Percentiles rank a stretch among this genome's conserved stretches.
Conservation (phyloP, 2,888 invertebrate species). For the Didymodactylos carnosus region DNA sequence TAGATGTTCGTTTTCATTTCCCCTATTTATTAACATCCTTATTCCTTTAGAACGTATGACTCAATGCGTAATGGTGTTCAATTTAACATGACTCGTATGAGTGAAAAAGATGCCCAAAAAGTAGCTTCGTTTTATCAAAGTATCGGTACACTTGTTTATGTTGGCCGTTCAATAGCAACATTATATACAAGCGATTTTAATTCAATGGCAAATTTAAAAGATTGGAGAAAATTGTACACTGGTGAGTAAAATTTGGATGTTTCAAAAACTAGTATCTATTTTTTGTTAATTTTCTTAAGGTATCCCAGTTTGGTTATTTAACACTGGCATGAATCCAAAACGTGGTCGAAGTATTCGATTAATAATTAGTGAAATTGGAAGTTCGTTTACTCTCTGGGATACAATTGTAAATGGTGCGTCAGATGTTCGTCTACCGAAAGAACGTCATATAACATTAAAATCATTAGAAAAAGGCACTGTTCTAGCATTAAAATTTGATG, state of each 20-base stretch:
- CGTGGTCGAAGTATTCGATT: neutral
- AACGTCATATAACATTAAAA: neutral
- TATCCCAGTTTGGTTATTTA: neutral
- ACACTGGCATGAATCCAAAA: neutral
- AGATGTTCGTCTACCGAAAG: neutral
- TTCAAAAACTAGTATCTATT: too few species aligned
- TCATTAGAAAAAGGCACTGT: neutral
- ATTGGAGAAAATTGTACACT: neutral
- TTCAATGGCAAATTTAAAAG: neutral
- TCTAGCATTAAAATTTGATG: neutral
- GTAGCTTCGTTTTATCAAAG: neutral
- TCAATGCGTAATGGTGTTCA: neutral
- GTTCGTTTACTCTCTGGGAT: neutral
- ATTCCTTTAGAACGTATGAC: neutral
- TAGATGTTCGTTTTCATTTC: neutral
- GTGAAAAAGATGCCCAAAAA: neutral
- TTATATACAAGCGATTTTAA: neutral
- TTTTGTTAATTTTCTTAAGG: too few species aligned
- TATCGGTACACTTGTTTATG: neutral
- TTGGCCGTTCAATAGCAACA: neutral
- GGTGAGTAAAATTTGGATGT: too few species aligned
- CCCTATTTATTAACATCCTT: neutral
- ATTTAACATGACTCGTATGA: too few species aligned
- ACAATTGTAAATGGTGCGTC: neutral
- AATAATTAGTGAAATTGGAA: neutral